A percentile compares a stretch with the other conserved stretches of the same genome.
These are phyloP conservation scores for Pipistrellus pygmaeus DNA, from an alignment of 2,797 vertebrate genomes.

Conservation along the genomic window DNA sequence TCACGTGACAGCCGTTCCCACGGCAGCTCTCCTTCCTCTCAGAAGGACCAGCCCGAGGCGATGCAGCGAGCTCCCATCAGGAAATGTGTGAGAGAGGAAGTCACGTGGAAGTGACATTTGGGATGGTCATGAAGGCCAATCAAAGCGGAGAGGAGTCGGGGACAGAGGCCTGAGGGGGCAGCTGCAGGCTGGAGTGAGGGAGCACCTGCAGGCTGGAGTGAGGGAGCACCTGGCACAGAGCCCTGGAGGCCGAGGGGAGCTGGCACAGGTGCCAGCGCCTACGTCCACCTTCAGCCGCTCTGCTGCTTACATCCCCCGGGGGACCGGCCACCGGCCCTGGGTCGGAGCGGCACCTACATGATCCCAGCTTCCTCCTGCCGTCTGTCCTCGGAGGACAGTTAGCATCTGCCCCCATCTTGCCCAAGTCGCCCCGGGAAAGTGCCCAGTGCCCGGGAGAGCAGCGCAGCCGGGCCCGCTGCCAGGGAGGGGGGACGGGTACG, in stretches of 20 bases:
- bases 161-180: background rate
- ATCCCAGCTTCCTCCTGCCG: background rate
- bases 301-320: too few relatives aligned
- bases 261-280: background rate
- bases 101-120: background rate
- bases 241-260: too few relatives aligned
- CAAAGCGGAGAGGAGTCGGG: background rate
- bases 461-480: background rate
- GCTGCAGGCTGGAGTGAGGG: background rate
- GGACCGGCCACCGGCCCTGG: background rate
- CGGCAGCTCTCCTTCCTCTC: slow-evolving; percentile 19
- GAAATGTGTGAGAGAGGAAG: slow-evolving; percentile 44
- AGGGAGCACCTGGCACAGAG: too few relatives aligned
- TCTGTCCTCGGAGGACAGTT: background rate
- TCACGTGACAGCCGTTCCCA: slow-evolving; percentile 34
- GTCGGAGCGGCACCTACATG: background rate
- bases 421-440: background rate
- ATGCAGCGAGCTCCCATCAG: background rate
- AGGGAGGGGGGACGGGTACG: slow-evolving; percentile 83
- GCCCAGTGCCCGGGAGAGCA: background rate
- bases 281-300: background rate
- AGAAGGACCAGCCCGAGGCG: slow-evolving; percentile 1
- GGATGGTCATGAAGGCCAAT: slow-evolving; percentile 44
- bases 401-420: background rate
- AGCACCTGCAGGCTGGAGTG: background rate